These are phyloP conservation scores for Miltochrista miniata DNA, from an alignment of 2,888 invertebrate genomes.

Conservation along the genomic window DNA sequence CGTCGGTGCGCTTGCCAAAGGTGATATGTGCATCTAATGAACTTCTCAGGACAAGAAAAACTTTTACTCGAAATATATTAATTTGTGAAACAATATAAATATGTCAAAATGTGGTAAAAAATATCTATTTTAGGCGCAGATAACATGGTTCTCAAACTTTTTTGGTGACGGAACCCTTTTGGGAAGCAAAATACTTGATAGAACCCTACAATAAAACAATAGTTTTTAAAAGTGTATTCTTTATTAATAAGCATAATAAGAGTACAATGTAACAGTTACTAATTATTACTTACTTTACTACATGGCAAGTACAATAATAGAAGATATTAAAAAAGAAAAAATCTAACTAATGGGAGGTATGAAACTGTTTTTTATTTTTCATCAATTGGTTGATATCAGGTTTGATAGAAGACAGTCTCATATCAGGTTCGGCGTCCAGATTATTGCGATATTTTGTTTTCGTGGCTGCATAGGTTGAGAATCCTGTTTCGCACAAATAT, in stretches of 20 bases:
- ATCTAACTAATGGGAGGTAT: too few relatives aligned
- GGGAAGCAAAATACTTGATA: neutral
- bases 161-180: neutral
- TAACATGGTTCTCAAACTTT: neutral
- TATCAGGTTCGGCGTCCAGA: conserved; percentile 40
- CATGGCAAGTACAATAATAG: conserved; percentile 12
- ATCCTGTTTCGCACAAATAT: conserved; percentile 38
- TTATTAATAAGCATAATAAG: conserved; percentile 18
- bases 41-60: too few relatives aligned
- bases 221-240: conserved; percentile 1
- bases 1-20: too few relatives aligned
- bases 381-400: conserved; percentile 36
- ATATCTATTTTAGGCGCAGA: too few relatives aligned
- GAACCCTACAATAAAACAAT: conserved; percentile 1
- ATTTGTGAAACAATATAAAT: too few relatives aligned
- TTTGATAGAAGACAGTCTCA: conserved; percentile 36
- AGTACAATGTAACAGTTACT: too few relatives aligned
- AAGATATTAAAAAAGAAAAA: conserved; percentile 20
- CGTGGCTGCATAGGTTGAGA: conserved; percentile 16
- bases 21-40: too few relatives aligned
- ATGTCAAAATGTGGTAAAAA: too few relatives aligned
- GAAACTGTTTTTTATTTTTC: conserved; percentile 34
- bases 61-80: too few relatives aligned
- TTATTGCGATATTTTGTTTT: conserved; percentile 40
- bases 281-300: neutral